A percentile compares a stretch with the other conserved stretches of the same genome.
Conservation (phyloP, 35 echinoderm and acorn worm genomes). For the Apostichopus parvimensis region DNA sequence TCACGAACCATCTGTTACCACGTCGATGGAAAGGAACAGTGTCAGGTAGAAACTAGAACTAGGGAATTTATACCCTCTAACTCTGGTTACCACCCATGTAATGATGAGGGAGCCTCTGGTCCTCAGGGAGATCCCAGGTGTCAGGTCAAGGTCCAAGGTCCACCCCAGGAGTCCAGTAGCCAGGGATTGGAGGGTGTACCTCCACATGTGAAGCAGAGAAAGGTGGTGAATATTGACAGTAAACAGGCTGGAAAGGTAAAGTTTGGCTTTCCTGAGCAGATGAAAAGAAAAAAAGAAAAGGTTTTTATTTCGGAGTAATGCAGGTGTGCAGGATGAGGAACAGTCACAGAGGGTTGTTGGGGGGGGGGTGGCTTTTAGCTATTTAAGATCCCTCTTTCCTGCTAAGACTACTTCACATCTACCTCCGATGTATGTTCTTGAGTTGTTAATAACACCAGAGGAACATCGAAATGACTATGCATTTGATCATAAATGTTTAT, state of each 20-base stretch:
- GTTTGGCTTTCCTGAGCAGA: neutral
- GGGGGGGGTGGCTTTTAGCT: no score
- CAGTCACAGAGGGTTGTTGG: no score
- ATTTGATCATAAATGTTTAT: no score
- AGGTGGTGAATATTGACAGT: neutral
- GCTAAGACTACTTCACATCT: no score
- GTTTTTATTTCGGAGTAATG: no score
- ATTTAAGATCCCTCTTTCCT: neutral
- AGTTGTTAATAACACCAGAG: no score
- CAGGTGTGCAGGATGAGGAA: no score
- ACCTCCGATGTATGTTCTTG: no score
- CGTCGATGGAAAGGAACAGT: constrained; percentile 53
- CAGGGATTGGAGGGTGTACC: constrained; percentile 21
- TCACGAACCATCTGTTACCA: constrained; percentile 65
- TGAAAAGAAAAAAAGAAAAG: neutral
- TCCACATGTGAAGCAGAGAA: constrained; percentile 23
- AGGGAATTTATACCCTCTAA: constrained; percentile 46
- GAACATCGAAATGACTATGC: no score
- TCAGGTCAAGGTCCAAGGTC: constrained; percentile 43
- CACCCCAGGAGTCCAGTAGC: constrained; percentile 12
- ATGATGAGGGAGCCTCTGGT: neutral
- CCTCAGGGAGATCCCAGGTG: constrained; percentile 33
- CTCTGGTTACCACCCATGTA: neutral
- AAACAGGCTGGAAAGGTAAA: constrained; percentile 29
- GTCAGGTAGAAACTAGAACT: constrained; percentile 60